Evolutionary conservation across 2,113 vertebrate species (phyloP).

Genomic region (Oncorhynchus gorbuscha): DNA sequence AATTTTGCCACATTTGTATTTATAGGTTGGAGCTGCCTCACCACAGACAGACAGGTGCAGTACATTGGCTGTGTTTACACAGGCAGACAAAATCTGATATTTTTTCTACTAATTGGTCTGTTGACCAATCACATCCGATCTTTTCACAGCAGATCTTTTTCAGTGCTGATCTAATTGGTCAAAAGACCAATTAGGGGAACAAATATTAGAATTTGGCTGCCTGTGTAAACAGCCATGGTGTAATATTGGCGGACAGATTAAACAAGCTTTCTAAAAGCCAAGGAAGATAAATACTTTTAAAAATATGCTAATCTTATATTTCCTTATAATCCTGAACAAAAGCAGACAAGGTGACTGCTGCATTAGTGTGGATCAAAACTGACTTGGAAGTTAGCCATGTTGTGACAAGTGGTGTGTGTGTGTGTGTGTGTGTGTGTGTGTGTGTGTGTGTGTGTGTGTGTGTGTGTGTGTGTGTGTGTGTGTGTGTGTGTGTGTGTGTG

Average conservation of each 20-base stretch:
- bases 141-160: no score
- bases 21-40: conserved; percentile 18
- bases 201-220: no score
- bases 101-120: no score
- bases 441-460: no score
- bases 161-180: no score
- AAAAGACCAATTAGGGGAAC: no score
- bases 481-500: no score
- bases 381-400: conserved; percentile 9
- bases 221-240: not conserved
- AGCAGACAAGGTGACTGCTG: conserved; percentile 59
- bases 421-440: not conserved
- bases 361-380: conserved; percentile 50
- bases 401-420: not conserved
- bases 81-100: no score
- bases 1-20: conserved; percentile 7
- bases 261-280: conserved; percentile 54
- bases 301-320: conserved; percentile 71
- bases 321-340: conserved; percentile 63
- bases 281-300: conserved; percentile 65
- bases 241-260: conserved; percentile 59
- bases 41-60: conserved; percentile 29
- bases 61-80: not conserved
- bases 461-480: no score
- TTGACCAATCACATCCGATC: no score